These are phyloP conservation scores for Crocodylus rhombifer DNA, from an alignment of 2,797 vertebrate species.

Conservation along the genomic window DNA sequence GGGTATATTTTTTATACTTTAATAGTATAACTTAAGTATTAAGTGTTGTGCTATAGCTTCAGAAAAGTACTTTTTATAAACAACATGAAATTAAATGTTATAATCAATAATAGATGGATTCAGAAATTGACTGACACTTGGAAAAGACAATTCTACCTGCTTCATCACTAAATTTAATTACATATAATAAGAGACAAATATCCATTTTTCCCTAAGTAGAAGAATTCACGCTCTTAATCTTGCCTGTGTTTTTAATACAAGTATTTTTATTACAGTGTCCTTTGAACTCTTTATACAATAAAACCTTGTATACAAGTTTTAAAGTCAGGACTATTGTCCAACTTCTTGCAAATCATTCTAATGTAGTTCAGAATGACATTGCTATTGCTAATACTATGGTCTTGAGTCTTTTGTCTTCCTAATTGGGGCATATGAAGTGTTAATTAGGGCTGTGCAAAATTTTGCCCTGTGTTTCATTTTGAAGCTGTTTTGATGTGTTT, in stretches of 20 bases:
- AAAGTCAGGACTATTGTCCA: conserved; percentile 43
- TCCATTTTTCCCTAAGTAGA: neutral
- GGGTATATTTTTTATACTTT: neutral
- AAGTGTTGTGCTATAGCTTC: neutral
- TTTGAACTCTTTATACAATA: neutral
- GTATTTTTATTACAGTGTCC: neutral
- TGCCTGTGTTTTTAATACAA: neutral
- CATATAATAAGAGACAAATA: neutral
- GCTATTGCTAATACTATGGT: conserved; percentile 21
- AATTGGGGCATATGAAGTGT: conserved; percentile 65
- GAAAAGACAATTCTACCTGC: neutral
- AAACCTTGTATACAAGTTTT: conserved; percentile 5
- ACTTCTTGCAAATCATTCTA: conserved; percentile 28
- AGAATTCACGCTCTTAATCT: too few relatives aligned
- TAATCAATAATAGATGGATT: neutral
- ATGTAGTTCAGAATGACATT: conserved; percentile 14
- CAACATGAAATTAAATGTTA: neutral
- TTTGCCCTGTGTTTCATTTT: too few relatives aligned
- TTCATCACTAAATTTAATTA: neutral
- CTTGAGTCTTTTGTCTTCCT: conserved; percentile 46
- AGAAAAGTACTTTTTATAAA: neutral
- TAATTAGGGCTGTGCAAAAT: too few relatives aligned
- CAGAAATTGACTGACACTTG: neutral
- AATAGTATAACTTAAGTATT: neutral
- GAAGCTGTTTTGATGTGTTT: too few relatives aligned